Percentiles rank a stretch among this genome's conserved stretches.
phyloP scores from a whole-genome alignment of 1,140 invertebrate species.

The Phortica variegata region DNA sequence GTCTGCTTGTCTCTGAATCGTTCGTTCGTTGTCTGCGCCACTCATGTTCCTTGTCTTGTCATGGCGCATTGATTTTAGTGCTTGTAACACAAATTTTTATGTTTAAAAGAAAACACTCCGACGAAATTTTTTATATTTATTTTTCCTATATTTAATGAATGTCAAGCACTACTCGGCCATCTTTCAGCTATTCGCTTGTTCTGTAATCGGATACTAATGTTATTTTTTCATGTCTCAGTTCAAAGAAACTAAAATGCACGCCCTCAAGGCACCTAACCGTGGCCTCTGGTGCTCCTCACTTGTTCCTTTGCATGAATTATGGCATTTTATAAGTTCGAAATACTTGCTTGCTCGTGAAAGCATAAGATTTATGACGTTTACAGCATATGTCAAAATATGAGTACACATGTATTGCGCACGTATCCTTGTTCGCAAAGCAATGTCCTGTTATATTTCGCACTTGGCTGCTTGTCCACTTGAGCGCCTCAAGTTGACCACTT shows the following conservation, averaged over 20 bases:
- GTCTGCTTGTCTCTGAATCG: not conserved
- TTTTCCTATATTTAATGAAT: not conserved
- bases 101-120: too few species aligned
- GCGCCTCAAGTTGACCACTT: too few species aligned
- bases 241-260: slow-evolving; percentile 34
- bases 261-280: slow-evolving; percentile 7
- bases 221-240: slow-evolving; percentile 52
- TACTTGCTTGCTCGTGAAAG: slow-evolving; percentile 32
- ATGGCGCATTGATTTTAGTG: slow-evolving; percentile 8
- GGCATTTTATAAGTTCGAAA: slow-evolving; percentile 25
- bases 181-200: not conserved
- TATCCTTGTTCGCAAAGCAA: not conserved
- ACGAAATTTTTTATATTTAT: slow-evolving; percentile 30
- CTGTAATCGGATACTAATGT: slow-evolving; percentile 47
- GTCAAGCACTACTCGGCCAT: too few species aligned
- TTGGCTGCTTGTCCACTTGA: too few species aligned
- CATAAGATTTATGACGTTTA: slow-evolving; percentile 35
- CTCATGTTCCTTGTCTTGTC: not conserved
- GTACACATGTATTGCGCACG: slow-evolving; percentile 20
- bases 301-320: slow-evolving; percentile 2
- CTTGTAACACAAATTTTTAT: slow-evolving; percentile 29
- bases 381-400: slow-evolving; percentile 47
- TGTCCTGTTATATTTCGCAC: slow-evolving; percentile 39
- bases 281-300: slow-evolving; percentile 7
- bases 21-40: too few species aligned